Conservation (phyloP, 2,888 invertebrate genomes). For the Pollenia labialis region DNA sequence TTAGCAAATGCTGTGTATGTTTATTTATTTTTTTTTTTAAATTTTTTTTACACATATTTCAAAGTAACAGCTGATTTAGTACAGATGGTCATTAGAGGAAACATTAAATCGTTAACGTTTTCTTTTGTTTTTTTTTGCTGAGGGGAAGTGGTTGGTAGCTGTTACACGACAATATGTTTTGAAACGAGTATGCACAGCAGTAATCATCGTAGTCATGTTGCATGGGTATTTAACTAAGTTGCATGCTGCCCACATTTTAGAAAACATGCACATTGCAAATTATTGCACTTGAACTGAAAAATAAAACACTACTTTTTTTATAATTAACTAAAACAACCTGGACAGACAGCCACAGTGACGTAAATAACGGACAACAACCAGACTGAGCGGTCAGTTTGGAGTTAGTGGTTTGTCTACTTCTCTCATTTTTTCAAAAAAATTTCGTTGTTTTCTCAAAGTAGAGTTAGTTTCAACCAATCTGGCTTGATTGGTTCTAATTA, state of each 20-base stretch:
- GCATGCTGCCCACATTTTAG: slow-evolving; percentile 42
- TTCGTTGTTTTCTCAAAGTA: slow-evolving; percentile 16
- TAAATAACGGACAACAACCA: slow-evolving; percentile 12
- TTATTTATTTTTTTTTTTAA: slow-evolving; percentile 2
- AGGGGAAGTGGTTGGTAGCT: slow-evolving; percentile 30
- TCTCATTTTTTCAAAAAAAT: neutral
- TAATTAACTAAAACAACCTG: slow-evolving; percentile 3
- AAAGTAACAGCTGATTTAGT: slow-evolving; percentile 58
- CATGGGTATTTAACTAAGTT: slow-evolving; percentile 47
- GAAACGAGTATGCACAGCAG: slow-evolving; percentile 4
- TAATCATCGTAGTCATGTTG: slow-evolving; percentile 40
- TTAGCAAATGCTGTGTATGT: slow-evolving; percentile 3
- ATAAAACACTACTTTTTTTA: slow-evolving; percentile 34
- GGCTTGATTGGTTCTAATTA: slow-evolving; percentile 42
- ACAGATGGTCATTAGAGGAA: slow-evolving; percentile 60
- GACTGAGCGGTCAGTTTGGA: slow-evolving; percentile 20
- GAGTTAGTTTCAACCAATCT: slow-evolving; percentile 6
- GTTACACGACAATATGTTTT: slow-evolving; percentile 34
- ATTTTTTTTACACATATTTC: slow-evolving; percentile 17
- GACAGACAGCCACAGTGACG: slow-evolving; percentile 24
- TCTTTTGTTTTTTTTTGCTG: neutral
- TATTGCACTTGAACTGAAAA: slow-evolving; percentile 63
- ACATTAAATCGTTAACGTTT: slow-evolving; percentile 42
- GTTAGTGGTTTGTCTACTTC: slow-evolving; percentile 2
- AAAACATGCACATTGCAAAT: slow-evolving; percentile 64